A percentile compares a stretch with the other conserved stretches of the same genome.
Conservation (phyloP, 2,888 invertebrate genomes). For the Erebia aethiops region DNA sequence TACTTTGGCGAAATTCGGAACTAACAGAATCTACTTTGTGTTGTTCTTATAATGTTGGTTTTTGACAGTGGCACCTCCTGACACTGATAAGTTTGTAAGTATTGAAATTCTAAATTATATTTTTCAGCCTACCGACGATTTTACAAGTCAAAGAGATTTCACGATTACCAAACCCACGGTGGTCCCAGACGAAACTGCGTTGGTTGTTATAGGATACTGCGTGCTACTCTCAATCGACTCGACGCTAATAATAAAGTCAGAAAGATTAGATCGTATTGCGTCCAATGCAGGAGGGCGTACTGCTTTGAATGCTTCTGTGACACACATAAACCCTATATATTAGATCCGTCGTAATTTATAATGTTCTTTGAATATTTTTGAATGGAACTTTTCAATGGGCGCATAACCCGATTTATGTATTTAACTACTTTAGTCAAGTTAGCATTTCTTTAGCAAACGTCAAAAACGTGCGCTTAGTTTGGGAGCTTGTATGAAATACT, state of each 20-base stretch:
- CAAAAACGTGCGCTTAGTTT: too few species aligned
- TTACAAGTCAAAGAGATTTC: not conserved
- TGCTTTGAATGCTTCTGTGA: conserved; percentile 20
- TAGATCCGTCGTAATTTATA: not conserved
- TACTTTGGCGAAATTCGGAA: too few species aligned
- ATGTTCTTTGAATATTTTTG: too few species aligned
- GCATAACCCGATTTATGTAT: too few species aligned
- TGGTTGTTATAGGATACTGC: conserved; percentile 19
- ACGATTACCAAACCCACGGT: conserved; percentile 5
- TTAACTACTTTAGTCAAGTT: too few species aligned
- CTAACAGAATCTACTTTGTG: too few species aligned
- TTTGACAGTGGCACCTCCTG: too few species aligned
- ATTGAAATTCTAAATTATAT: not conserved
- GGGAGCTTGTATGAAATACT: too few species aligned
- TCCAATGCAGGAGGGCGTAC: conserved; percentile 9
- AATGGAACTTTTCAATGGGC: too few species aligned
- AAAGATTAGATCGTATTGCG: conserved; percentile 15
- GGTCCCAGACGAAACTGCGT: conserved; percentile 19
- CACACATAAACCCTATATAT: conserved; percentile 2
- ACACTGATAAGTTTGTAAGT: not conserved
- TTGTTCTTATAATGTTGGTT: too few species aligned
- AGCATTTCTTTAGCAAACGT: too few species aligned
- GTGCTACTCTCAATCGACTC: conserved; percentile 13
- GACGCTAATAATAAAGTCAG: conserved; percentile 20
- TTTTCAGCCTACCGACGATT: conserved; percentile 5